Percentiles rank a stretch among this genome's conserved stretches.
Evolutionary conservation across 2,888 invertebrate genomes (phyloP).

Genomic region (Dorcus hopei): DNA sequence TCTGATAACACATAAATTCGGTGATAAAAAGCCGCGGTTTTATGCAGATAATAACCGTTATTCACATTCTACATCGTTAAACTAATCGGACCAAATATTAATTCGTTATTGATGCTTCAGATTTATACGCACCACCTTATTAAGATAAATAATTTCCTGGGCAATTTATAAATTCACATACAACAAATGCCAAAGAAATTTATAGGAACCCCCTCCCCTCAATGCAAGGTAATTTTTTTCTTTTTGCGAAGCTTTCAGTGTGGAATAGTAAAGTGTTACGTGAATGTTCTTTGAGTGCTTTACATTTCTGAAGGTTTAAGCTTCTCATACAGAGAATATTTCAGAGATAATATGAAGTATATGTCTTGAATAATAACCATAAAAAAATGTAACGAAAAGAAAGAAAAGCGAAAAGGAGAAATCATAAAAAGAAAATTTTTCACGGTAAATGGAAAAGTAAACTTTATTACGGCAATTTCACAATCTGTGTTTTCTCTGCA

Average conservation of each 20-base stretch:
- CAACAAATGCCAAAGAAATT: too few species aligned
- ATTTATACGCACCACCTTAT: neutral
- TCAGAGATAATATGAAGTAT: neutral
- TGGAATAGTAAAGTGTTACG: neutral
- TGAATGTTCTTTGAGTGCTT: neutral
- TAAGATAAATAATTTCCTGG: too few species aligned
- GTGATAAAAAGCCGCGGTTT: constrained; percentile 16
- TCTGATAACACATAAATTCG: constrained; percentile 28
- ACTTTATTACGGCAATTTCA: constrained; percentile 9
- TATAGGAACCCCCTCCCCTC: too few species aligned
- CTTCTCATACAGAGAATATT: neutral
- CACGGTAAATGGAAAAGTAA: constrained; percentile 3
- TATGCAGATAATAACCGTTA: constrained; percentile 14
- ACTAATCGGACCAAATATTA: neutral
- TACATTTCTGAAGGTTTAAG: neutral
- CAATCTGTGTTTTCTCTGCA: neutral
- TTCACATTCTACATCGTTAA: constrained; percentile 4
- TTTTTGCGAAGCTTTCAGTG: neutral
- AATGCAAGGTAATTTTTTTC: neutral
- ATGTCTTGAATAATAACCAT: neutral
- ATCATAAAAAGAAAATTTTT: too few species aligned
- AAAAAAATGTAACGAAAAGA: too few species aligned
- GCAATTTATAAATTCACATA: too few species aligned
- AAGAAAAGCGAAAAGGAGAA: too few species aligned
- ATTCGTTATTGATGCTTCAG: neutral